phyloP scores from a whole-genome alignment of 64 coral and sea anemone genomes.

The Acropora yongei region DNA sequence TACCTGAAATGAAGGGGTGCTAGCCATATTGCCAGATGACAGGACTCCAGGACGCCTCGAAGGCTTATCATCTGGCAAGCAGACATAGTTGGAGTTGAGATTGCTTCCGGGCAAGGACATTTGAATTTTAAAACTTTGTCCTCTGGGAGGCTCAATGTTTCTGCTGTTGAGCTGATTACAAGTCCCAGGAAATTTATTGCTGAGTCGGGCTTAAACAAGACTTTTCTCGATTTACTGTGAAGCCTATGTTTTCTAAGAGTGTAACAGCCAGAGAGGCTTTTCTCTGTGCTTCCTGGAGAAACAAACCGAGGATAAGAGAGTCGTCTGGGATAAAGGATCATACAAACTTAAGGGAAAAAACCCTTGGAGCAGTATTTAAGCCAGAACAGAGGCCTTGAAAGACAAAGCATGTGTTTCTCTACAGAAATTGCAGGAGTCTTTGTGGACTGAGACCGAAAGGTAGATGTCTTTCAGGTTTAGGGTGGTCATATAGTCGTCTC shows the following conservation, averaged over 20 bases:
- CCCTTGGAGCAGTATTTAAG: background rate
- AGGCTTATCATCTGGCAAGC: too few relatives aligned
- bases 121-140: too few relatives aligned
- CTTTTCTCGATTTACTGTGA: background rate
- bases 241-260: constrained; percentile 17
- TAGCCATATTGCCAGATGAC: too few relatives aligned
- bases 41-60: too few relatives aligned
- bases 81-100: too few relatives aligned
- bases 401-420: constrained; percentile 14
- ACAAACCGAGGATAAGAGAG: background rate
- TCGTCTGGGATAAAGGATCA: constrained; percentile 59
- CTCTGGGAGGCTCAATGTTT: background rate
- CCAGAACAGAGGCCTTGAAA: constrained; percentile 47
- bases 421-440: constrained; percentile 3
- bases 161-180: too few relatives aligned
- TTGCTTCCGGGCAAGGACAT: too few relatives aligned
- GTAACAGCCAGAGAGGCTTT: constrained; percentile 27
- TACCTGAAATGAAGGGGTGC: too few relatives aligned
- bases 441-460: background rate
- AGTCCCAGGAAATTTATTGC: too few relatives aligned
- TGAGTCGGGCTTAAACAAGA: too few relatives aligned
- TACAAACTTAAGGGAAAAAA: constrained; percentile 37
- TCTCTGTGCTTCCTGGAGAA: background rate
- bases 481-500: constrained; percentile 31
- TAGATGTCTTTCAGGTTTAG: constrained; percentile 61